Base-by-base conservation (phyloP, 2,888 invertebrate genomes). In the Lasioglossum villosulum region DNA sequence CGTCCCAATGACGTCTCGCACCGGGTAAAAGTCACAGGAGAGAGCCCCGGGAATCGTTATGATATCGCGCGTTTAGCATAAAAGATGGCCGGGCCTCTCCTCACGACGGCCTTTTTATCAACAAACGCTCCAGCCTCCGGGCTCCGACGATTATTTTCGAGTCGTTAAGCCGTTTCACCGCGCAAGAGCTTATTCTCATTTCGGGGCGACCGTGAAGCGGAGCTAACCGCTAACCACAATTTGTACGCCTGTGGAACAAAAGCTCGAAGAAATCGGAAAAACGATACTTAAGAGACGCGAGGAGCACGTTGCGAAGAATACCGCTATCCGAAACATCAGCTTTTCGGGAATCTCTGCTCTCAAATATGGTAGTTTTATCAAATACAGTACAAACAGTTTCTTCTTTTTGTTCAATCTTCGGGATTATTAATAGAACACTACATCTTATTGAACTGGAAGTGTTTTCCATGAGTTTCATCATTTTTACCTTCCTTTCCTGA, bases 181-280 rank as follows among this genome's bases (percentile, higher is more conserved):
- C 6, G 63, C 73, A 34, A 23, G 34, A 86, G 86, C 84, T 84
- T 88, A 87, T 89, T 77, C 90, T 86, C 88, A 88, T 90, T 91
- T 89, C 86, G 90, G 80, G 84, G 90, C 30, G 84, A 90, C 88
- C 90, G 90, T 88, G 89, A 90, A 91, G 91, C 92, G 91, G 89
- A 90, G 89, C 91, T 91, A 92, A 91, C 91, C 90, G 91, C 91
- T 91, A 92, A 92, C 92, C 91, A 89, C 91, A 89, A 91, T 92
- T 88, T 86, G 78, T 78, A 84, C 83, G 88, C 87, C 78, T 78
- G 80, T 48, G 83, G 83, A 82, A 77, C 83, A 82, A 73, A 81
- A 78, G 80, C 68, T 75, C 30, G 71, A 37, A n/a, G 82, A 79
- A 75, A 59, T 37, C 78, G 52, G 74, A 59, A 76, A 63, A 75